These are phyloP conservation scores for Apotomis betuletana DNA, from an alignment of 2,888 invertebrate species.

Conservation along the genomic window DNA sequence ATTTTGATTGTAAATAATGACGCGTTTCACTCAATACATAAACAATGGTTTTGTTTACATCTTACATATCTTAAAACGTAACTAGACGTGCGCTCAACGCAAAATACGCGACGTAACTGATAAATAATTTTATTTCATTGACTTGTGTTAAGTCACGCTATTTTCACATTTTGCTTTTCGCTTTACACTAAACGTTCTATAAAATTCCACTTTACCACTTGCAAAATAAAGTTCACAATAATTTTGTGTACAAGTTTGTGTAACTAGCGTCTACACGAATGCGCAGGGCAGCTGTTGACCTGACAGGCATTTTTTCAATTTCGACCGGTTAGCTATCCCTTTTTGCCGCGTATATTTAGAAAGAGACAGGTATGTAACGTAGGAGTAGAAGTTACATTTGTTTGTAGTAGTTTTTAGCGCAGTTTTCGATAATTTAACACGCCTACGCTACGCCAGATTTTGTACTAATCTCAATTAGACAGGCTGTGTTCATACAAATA, in stretches of 20 bases:
- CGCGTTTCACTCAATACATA: slow-evolving; percentile 54
- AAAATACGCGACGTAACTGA: slow-evolving; percentile 57
- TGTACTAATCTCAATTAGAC: neutral
- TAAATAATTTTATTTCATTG: slow-evolving; percentile 27
- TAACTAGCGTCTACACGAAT: slow-evolving; percentile 32
- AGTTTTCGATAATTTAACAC: slow-evolving; percentile 13
- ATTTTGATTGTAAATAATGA: slow-evolving; percentile 48
- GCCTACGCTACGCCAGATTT: slow-evolving; percentile 4
- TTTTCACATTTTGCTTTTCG: slow-evolving; percentile 5
- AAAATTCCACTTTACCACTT: neutral
- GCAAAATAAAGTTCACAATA: neutral
- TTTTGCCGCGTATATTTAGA: neutral
- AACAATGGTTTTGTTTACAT: slow-evolving; percentile 70
- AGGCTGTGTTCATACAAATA: neutral
- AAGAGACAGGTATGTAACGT: slow-evolving; percentile 8
- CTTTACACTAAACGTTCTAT: too few species aligned
- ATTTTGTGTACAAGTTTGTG: neutral
- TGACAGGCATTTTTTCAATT: slow-evolving; percentile 36
- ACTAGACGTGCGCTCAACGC: slow-evolving; percentile 43
- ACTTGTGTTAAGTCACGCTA: slow-evolving; percentile 7
- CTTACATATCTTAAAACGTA: slow-evolving; percentile 51
- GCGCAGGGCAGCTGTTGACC: slow-evolving; percentile 31
- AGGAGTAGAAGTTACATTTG: slow-evolving; percentile 12
- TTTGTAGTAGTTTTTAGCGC: neutral
- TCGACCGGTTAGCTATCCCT: slow-evolving; percentile 31